Conservation (phyloP, 1,140 invertebrate species). For the Drosophila varians region DNA sequence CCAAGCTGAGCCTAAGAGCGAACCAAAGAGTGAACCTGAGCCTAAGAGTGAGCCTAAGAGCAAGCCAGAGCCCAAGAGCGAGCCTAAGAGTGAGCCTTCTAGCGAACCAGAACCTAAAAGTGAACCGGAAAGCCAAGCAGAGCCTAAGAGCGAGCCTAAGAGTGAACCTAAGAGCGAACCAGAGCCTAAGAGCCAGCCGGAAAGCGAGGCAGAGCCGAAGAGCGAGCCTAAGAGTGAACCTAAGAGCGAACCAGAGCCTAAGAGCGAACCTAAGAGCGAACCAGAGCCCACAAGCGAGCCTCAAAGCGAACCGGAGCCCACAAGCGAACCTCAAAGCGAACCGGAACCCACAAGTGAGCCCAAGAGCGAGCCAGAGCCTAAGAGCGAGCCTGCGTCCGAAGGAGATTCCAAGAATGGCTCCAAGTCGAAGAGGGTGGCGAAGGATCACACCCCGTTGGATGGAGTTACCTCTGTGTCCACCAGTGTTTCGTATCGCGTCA, state of each 20-base stretch:
- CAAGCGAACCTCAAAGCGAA: conserved; percentile 55
- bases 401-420: conserved; percentile 50
- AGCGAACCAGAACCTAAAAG: conserved; percentile 1
- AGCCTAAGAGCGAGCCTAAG: conserved; percentile 74
- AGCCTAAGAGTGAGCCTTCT: conserved; percentile 32
- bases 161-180: conserved; percentile 72
- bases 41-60: conserved; percentile 84
- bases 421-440: conserved; percentile 85
- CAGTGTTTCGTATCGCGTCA: conserved; percentile 89
- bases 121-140: conserved; percentile 65
- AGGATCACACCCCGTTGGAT: conserved; percentile 74
- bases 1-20: conserved; percentile 79
- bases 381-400: conserved; percentile 59
- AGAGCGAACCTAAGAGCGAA: conserved; percentile 57
- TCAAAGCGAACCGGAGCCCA: conserved; percentile 61
- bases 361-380: conserved; percentile 74
- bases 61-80: conserved; percentile 83
- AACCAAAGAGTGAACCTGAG: conserved; percentile 63
- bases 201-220: conserved; percentile 77
- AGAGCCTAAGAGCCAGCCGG: conserved; percentile 67
- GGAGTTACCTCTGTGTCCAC: conserved; percentile 88
- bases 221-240: conserved; percentile 67
- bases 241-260: conserved; percentile 63
- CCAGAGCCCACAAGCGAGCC: conserved; percentile 82
- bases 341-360: conserved; percentile 82